phyloP scores from a whole-genome alignment of 2,113 vertebrate genomes.

The western clawed frog (Xenopus tropicalis) region DNA sequence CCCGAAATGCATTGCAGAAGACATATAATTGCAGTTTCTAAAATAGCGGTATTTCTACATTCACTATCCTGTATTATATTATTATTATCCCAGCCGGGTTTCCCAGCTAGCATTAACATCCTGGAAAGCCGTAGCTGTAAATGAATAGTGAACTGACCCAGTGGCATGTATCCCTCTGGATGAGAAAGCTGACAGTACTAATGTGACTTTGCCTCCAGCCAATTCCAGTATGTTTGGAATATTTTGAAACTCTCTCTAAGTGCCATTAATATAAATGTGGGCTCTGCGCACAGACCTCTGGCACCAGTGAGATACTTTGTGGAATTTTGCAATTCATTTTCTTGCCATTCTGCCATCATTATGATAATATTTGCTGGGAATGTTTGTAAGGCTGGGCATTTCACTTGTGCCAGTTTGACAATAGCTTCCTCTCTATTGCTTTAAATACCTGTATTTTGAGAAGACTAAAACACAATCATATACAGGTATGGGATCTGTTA shows the following conservation, averaged over 20 bases:
- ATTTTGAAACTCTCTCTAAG: slow-evolving; percentile 14
- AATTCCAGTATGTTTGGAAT: slow-evolving; percentile 2
- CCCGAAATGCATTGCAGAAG: too few species aligned
- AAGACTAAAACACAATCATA: too few species aligned
- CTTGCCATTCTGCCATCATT: slow-evolving; percentile 6
- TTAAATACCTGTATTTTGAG: too few species aligned
- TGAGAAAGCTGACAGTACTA: background rate
- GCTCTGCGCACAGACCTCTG: slow-evolving; percentile 16
- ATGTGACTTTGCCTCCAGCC: background rate
- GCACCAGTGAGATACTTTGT: slow-evolving; percentile 17
- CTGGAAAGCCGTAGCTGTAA: too few species aligned
- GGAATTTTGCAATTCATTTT: background rate
- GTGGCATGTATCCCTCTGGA: background rate
- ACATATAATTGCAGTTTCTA: too few species aligned
- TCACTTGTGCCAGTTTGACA: background rate
- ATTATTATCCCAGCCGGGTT: too few species aligned
- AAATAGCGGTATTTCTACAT: too few species aligned
- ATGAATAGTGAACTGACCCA: too few species aligned
- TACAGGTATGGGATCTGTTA: too few species aligned
- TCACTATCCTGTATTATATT: too few species aligned
- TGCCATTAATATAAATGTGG: slow-evolving; percentile 25
- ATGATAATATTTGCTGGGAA: background rate
- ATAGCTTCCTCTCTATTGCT: too few species aligned
- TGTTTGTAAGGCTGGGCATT: background rate
- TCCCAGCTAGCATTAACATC: too few species aligned